Evolutionary conservation across 1,140 invertebrate species (phyloP).

Genomic region (Antheraea pernyi): DNA sequence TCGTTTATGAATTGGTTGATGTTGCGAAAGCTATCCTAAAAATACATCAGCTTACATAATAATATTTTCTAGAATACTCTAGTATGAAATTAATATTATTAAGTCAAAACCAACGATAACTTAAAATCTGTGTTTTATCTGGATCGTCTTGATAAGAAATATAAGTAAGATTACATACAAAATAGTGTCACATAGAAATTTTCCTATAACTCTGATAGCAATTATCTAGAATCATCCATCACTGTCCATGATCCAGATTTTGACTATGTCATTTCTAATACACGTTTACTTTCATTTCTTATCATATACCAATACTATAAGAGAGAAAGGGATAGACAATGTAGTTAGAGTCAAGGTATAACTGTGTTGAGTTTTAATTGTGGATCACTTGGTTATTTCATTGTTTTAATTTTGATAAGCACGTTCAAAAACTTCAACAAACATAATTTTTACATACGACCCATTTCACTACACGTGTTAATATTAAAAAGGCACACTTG

Average conservation of each 20-base stretch:
- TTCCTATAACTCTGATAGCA: constrained; percentile 7
- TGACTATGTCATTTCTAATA: background rate
- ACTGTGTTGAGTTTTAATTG: background rate
- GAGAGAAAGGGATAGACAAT: background rate
- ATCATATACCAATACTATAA: background rate
- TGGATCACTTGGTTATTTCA: background rate
- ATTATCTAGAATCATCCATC: constrained; percentile 9
- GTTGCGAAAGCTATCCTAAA: no score
- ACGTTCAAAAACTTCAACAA: background rate
- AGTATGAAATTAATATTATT: background rate
- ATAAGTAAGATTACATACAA: constrained; percentile 9
- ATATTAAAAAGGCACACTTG: constrained; percentile 18
- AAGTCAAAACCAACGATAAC: background rate
- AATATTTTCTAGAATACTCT: background rate
- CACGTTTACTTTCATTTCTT: background rate
- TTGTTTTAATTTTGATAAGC: constrained; percentile 5
- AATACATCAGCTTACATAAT: background rate
- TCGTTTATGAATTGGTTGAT: no score
- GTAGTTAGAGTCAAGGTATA: background rate
- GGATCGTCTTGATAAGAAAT: constrained; percentile 9
- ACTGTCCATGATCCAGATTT: background rate
- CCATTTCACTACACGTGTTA: constrained; percentile 4
- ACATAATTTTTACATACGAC: background rate
- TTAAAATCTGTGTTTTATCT: background rate
- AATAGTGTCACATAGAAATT: constrained; percentile 6